Evolutionary conservation across 2,797 vertebrate genomes (phyloP).

Genomic region (Aeoliscus strigatus): DNA sequence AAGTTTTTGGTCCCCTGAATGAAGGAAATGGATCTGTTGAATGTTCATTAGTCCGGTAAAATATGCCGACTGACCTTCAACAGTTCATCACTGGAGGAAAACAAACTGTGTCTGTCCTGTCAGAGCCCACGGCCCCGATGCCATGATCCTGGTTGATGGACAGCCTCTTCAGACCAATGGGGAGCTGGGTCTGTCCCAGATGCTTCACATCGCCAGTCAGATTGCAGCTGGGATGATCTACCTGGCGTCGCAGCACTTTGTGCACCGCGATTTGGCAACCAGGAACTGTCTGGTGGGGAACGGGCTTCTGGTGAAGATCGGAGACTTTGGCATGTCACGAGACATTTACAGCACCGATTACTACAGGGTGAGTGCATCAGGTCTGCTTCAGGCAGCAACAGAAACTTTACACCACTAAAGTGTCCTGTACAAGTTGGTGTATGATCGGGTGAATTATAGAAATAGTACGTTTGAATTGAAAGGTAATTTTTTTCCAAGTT

Average conservation of each 20-base stretch:
- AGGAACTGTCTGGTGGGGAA: conserved; percentile 97
- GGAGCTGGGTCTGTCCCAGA: conserved; percentile 91
- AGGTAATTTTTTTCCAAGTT: no score
- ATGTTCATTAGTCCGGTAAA: no score
- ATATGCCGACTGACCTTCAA: no score
- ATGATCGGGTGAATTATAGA: no score
- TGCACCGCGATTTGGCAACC: conserved; percentile 95
- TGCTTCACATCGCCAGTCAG: conserved; percentile 96
- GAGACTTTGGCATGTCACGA: conserved; percentile 98
- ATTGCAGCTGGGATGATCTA: conserved; percentile 97
- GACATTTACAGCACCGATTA: conserved; percentile 99
- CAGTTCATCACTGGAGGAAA: no score
- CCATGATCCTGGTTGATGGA: conserved; percentile 94
- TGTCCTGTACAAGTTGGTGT: no score
- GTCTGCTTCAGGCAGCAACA: no score
- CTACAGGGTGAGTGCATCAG: conserved; percentile 90
- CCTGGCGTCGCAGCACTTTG: conserved; percentile 95
- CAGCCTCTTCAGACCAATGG: conserved; percentile 91
- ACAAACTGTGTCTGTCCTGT: not conserved
- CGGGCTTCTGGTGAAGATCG: no score
- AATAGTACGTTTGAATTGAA: no score
- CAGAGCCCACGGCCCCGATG: conserved; percentile 95
- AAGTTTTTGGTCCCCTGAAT: no score
- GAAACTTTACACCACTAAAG: no score
- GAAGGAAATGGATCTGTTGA: no score